Percentiles rank a stretch among this genome's conserved stretches.
These are phyloP conservation scores for Laterallus jamaicensis DNA, from an alignment of 2,113 vertebrate genomes.

Conservation along the genomic window DNA sequence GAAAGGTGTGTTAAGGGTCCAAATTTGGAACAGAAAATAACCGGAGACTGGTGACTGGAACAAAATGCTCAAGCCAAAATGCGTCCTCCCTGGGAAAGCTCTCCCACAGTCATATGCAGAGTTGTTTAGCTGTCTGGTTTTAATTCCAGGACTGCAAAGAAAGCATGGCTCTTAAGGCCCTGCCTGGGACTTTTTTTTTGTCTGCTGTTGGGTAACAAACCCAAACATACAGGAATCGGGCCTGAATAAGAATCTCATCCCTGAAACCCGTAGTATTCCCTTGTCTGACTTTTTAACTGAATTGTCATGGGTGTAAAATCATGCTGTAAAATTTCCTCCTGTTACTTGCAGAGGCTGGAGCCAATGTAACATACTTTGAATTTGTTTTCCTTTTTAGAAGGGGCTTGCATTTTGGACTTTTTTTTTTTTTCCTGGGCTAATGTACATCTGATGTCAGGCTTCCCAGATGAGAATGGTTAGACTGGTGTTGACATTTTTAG, in stretches of 20 bases:
- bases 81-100: slow-evolving; percentile 5
- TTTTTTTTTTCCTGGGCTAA: not conserved
- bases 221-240: not conserved
- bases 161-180: not conserved
- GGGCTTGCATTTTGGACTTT: not conserved
- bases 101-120: not conserved
- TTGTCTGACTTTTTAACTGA: not conserved
- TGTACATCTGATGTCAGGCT: slow-evolving; percentile 38
- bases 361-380: not conserved
- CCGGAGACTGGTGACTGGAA: not conserved
- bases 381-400: slow-evolving; percentile 60
- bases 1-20: not conserved
- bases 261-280: not conserved
- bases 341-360: not conserved
- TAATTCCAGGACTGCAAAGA: slow-evolving; percentile 30
- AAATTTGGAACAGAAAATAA: slow-evolving; percentile 26
- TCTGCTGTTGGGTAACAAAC: not conserved
- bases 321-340: not conserved
- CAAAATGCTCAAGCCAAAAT: slow-evolving; percentile 12
- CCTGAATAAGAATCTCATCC: not conserved
- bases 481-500: slow-evolving; percentile 49
- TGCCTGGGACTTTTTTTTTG: not conserved
- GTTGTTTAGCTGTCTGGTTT: slow-evolving; percentile 15
- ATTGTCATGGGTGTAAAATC: not conserved
- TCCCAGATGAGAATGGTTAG: slow-evolving; percentile 38